A percentile compares a stretch with the other conserved stretches of the same genome.
Evolutionary conservation across 2,888 invertebrate genomes (phyloP).

Genomic region (Smittia sp.): DNA sequence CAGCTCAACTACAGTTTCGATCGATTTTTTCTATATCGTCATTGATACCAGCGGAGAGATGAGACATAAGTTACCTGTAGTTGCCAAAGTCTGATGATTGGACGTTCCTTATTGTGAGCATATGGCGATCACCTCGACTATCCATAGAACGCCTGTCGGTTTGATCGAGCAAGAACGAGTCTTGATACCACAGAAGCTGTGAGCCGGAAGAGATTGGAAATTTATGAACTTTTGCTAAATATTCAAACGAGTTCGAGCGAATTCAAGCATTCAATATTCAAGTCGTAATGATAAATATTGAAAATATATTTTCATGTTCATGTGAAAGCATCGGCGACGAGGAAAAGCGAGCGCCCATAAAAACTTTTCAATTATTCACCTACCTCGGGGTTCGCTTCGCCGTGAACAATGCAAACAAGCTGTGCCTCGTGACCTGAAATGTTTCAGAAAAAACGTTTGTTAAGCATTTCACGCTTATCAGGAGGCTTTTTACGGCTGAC

Average conservation of each 20-base stretch:
- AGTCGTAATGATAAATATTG: slow-evolving; percentile 13
- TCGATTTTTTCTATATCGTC: background rate
- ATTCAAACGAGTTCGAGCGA: background rate
- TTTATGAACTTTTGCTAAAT: background rate
- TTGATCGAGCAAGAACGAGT: slow-evolving; percentile 61
- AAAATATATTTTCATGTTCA: slow-evolving; percentile 9
- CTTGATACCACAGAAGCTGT: slow-evolving; percentile 64
- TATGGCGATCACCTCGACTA: slow-evolving; percentile 59
- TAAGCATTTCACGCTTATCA: slow-evolving; percentile 1
- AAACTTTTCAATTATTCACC: slow-evolving; percentile 48
- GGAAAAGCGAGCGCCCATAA: slow-evolving; percentile 18
- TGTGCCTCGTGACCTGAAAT: slow-evolving; percentile 54
- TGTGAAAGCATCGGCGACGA: background rate
- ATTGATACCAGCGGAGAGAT: background rate
- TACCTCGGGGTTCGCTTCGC: slow-evolving; percentile 60
- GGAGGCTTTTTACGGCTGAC: slow-evolving; percentile 44
- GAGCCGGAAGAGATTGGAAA: slow-evolving; percentile 43
- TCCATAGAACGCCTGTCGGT: slow-evolving; percentile 63
- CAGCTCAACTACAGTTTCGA: background rate
- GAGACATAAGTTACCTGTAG: slow-evolving; percentile 52
- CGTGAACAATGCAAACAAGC: slow-evolving; percentile 59
- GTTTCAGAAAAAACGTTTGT: background rate
- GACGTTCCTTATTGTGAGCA: slow-evolving; percentile 60
- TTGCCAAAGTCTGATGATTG: slow-evolving; percentile 64
- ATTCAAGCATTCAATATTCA: background rate